phyloP scores from a whole-genome alignment of 2,888 invertebrate species.

The Hydroisotoma schaefferi region DNA sequence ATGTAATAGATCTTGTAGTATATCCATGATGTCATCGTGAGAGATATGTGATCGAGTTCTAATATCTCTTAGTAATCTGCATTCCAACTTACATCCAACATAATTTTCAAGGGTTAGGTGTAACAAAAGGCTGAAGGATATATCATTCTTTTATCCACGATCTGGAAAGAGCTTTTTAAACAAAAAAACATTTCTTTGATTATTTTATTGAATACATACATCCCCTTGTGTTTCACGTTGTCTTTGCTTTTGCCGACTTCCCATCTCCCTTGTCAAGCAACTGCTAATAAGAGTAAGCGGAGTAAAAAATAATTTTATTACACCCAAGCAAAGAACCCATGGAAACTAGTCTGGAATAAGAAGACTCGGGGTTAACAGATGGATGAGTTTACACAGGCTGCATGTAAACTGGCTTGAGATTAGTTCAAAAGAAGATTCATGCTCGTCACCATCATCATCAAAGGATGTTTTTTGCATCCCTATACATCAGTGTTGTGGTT shows the following conservation, averaged over 20 bases:
- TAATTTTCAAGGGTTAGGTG: background rate
- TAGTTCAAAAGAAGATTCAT: too few relatives aligned
- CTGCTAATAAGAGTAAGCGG: background rate
- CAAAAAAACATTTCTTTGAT: slow-evolving; percentile 5
- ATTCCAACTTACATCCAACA: slow-evolving; percentile 28
- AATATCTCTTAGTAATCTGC: slow-evolving; percentile 45
- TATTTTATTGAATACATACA: background rate
- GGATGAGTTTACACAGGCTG: too few relatives aligned
- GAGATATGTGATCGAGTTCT: slow-evolving; percentile 46
- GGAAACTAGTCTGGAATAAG: background rate
- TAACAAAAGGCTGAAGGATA: too few relatives aligned
- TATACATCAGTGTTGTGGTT: too few relatives aligned
- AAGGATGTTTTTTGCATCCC: too few relatives aligned
- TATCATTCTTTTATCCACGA: background rate
- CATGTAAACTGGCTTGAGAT: too few relatives aligned
- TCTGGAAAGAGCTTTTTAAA: background rate
- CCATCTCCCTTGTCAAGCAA: slow-evolving; percentile 17
- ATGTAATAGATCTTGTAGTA: slow-evolving; percentile 1
- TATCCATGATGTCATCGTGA: slow-evolving; percentile 41
- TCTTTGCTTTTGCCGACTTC: slow-evolving; percentile 35
- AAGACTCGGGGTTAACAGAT: too few relatives aligned
- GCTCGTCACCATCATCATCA: too few relatives aligned
- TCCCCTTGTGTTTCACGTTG: slow-evolving; percentile 16
- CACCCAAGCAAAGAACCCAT: background rate
- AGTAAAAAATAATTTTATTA: slow-evolving; percentile 2